Conservation (phyloP, 2,797 vertebrate genomes). For the Fringilla coelebs region DNA sequence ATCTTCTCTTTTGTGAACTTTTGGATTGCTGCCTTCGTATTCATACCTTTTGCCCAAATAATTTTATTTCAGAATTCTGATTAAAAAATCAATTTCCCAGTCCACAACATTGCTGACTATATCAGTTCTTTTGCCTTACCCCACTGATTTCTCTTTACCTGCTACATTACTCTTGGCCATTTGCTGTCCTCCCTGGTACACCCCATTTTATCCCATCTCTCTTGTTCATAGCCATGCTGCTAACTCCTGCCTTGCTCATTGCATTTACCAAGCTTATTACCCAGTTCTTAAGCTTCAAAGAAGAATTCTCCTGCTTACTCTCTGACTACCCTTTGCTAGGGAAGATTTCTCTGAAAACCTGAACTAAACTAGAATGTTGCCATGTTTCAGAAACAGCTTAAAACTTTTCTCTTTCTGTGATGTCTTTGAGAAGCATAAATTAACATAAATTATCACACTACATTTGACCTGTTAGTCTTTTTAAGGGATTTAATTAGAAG, state of each 20-base stretch:
- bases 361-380: neutral
- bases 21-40: neutral
- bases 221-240: neutral
- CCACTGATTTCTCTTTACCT: neutral
- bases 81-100: neutral
- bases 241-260: neutral
- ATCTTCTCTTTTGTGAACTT: neutral
- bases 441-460: neutral
- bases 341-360: neutral
- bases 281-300: neutral
- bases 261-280: neutral
- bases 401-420: neutral
- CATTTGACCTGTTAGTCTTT: neutral
- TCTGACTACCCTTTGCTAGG: neutral
- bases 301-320: neutral
- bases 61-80: neutral
- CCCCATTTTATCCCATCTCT: neutral
- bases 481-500: neutral
- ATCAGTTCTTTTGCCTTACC: neutral
- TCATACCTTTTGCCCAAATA: neutral
- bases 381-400: neutral
- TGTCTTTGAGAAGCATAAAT: neutral
- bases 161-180: neutral
- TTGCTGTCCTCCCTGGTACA: neutral
- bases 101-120: neutral